Conservation (phyloP, 2,113 vertebrate genomes). For the Hemibates koningsi region DNA sequence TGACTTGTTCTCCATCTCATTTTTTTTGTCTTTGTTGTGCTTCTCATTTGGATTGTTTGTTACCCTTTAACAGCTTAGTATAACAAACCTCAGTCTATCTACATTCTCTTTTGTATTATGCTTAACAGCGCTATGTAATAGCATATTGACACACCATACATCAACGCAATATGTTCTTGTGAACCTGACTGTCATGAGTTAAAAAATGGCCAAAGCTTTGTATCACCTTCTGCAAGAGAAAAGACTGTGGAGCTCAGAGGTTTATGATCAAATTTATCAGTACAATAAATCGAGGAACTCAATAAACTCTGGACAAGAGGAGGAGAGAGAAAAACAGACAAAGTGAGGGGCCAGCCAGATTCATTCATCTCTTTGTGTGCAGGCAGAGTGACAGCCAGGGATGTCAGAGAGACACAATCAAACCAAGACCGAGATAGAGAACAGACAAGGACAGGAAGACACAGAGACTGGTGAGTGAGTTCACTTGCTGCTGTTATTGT, state of each 20-base stretch:
- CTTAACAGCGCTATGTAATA: neutral
- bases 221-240: neutral
- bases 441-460: conserved; percentile 53
- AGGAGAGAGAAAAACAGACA: neutral
- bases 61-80: neutral
- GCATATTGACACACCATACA: neutral
- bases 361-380: conserved; percentile 33
- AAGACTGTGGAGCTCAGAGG: neutral
- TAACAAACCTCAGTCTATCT: neutral
- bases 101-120: neutral
- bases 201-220: neutral
- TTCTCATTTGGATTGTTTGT: neutral
- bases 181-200: neutral
- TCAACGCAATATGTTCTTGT: neutral
- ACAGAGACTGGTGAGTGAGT: conserved; percentile 29
- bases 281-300: neutral
- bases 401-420: conserved; percentile 25
- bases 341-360: neutral
- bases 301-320: neutral
- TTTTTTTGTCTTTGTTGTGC: neutral
- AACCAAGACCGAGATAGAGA: conserved; percentile 15
- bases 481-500: conserved; percentile 42
- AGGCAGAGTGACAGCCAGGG: conserved; percentile 19
- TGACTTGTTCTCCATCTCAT: neutral
- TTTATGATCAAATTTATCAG: conserved; percentile 31